These are phyloP conservation scores for Chaitophorus viminalis DNA, from an alignment of 2,888 invertebrate species.

Conservation along the genomic window DNA sequence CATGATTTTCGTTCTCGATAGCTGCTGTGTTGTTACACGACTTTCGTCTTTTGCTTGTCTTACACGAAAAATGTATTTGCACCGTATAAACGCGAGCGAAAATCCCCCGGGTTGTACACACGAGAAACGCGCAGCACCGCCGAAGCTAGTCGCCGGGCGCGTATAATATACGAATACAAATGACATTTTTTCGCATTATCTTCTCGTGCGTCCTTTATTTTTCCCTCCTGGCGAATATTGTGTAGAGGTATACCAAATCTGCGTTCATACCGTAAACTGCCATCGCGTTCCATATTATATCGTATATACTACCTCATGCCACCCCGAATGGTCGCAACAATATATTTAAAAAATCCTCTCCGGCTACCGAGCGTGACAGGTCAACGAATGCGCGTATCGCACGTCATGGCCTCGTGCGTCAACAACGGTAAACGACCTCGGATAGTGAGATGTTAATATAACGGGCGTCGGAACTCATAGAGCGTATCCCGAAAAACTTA, in stretches of 20 bases:
- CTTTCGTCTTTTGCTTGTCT: background rate
- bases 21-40: background rate
- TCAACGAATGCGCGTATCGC: background rate
- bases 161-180: background rate
- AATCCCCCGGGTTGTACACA: background rate
- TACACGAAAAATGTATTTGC: background rate
- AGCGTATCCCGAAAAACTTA: too few species aligned
- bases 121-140: background rate
- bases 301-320: too few species aligned
- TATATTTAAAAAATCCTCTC: background rate
- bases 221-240: background rate
- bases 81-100: background rate
- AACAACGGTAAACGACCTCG: too few species aligned
- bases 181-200: background rate
- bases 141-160: too few species aligned
- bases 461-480: too few species aligned
- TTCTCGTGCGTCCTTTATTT: background rate
- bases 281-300: too few species aligned
- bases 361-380: background rate
- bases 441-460: background rate
- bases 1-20: background rate
- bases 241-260: too few species aligned
- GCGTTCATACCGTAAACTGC: too few species aligned
- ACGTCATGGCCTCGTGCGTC: too few species aligned
- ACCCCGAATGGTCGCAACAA: too few species aligned